A percentile compares a stretch with the other conserved stretches of the same genome.
These are phyloP conservation scores for Zaprionus kolodkinae DNA, from an alignment of 1,140 invertebrate genomes.

Conservation along the genomic window DNA sequence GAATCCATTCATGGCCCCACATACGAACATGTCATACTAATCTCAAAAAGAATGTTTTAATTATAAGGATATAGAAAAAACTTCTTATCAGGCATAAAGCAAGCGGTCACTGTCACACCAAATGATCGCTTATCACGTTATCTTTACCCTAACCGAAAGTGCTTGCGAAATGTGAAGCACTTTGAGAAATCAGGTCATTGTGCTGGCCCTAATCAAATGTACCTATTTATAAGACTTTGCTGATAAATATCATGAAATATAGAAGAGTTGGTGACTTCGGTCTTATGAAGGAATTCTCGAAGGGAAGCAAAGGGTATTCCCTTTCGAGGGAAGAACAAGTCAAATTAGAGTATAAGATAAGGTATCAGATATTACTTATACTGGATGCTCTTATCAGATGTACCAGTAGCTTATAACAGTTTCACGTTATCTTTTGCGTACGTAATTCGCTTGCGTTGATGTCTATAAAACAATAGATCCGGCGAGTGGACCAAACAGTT, in stretches of 20 bases:
- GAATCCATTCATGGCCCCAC: not conserved
- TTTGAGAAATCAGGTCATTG: not conserved
- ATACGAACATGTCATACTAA: not conserved
- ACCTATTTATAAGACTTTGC: not conserved
- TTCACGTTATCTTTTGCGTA: constrained; percentile 2
- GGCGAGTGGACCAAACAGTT: constrained; percentile 44
- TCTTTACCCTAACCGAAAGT: not conserved
- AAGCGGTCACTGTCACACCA: not conserved
- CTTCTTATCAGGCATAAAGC: not conserved
- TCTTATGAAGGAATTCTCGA: no score
- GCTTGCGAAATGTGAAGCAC: not conserved
- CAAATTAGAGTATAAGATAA: no score
- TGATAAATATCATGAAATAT: not conserved
- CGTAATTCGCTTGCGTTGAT: not conserved
- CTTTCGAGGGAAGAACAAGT: no score
- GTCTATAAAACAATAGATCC: constrained; percentile 51
- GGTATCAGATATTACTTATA: not conserved
- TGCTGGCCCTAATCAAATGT: not conserved
- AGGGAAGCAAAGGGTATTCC: no score
- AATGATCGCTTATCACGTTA: not conserved
- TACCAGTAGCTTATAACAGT: constrained; percentile 32
- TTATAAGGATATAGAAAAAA: no score
- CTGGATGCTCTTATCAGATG: constrained; percentile 44
- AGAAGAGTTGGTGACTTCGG: not conserved
- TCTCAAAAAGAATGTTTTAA: not conserved